Percentiles rank a stretch among this genome's conserved stretches.
Evolutionary conservation across 2,888 invertebrate species (phyloP).

Genomic region (Callosobruchus maculatus): DNA sequence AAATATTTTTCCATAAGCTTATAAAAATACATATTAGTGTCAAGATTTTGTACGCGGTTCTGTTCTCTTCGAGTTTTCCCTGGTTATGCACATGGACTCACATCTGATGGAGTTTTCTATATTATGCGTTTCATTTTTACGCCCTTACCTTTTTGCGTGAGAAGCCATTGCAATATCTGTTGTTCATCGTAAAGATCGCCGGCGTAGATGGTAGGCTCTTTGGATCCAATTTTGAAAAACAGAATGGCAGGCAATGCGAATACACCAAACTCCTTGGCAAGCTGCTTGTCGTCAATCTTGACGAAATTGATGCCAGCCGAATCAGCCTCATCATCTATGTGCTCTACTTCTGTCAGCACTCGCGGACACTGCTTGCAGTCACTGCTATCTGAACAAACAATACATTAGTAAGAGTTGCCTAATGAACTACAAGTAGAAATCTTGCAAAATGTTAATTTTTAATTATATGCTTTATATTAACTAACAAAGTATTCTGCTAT

Average conservation of each 20-base stretch:
- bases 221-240: conserved; percentile 83
- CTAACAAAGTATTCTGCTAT: no score
- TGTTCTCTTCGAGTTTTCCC: no score
- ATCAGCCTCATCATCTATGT: conserved; percentile 92
- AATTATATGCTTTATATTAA: no score
- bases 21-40: no score
- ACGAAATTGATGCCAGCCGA: conserved; percentile 88
- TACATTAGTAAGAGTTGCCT: neutral
- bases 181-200: conserved; percentile 86
- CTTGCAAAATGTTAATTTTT: no score
- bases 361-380: conserved; percentile 92
- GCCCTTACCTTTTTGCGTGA: conserved; percentile 67
- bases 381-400: conserved; percentile 73
- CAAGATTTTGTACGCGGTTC: no score
- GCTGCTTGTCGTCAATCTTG: conserved; percentile 82
- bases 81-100: no score
- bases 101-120: no score
- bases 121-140: no score
- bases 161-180: conserved; percentile 83
- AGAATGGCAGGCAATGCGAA: conserved; percentile 87
- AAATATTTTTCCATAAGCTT: no score
- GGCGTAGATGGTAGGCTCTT: conserved; percentile 88
- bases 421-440: conserved; percentile 18
- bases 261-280: conserved; percentile 85
- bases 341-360: conserved; percentile 83